These are phyloP conservation scores for Antennarius striatus DNA, from an alignment of 2,113 vertebrate genomes.

Conservation along the genomic window DNA sequence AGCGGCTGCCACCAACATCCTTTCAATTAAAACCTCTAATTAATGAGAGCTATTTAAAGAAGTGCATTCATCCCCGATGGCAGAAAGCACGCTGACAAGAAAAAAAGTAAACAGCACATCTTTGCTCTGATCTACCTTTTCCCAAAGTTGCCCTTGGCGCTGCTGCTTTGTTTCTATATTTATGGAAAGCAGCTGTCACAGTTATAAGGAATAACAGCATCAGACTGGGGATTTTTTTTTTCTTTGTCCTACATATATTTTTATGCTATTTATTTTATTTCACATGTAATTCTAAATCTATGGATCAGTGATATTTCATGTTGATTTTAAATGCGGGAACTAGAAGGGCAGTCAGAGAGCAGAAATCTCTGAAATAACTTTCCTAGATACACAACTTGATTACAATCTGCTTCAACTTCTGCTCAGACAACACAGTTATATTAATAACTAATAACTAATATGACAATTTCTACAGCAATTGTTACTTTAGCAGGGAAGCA, in stretches of 20 bases:
- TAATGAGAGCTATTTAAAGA: conserved; percentile 82
- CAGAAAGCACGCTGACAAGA: conserved; percentile 44
- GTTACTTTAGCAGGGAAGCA: too few relatives aligned
- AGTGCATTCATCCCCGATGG: conserved; percentile 68
- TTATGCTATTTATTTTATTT: neutral
- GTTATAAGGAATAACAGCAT: conserved; percentile 14
- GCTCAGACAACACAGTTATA: too few relatives aligned
- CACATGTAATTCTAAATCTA: neutral
- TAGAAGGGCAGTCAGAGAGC: too few relatives aligned
- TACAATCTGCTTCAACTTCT: too few relatives aligned
- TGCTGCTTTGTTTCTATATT: conserved; percentile 26
- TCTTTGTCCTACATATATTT: neutral
- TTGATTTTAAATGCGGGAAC: too few relatives aligned
- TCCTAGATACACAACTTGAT: too few relatives aligned
- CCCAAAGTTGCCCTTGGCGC: conserved; percentile 38
- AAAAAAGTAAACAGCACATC: conserved; percentile 56
- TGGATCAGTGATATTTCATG: too few relatives aligned
- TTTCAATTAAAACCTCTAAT: conserved; percentile 78
- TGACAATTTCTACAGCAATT: too few relatives aligned
- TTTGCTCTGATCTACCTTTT: conserved; percentile 62
- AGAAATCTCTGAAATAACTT: too few relatives aligned
- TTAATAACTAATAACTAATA: too few relatives aligned
- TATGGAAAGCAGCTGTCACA: conserved; percentile 41
- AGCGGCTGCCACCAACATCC: conserved; percentile 50
- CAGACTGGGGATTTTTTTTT: neutral